Conservation (phyloP, 53 echinoderm and acorn worm species). For the Astropecten irregularis region DNA sequence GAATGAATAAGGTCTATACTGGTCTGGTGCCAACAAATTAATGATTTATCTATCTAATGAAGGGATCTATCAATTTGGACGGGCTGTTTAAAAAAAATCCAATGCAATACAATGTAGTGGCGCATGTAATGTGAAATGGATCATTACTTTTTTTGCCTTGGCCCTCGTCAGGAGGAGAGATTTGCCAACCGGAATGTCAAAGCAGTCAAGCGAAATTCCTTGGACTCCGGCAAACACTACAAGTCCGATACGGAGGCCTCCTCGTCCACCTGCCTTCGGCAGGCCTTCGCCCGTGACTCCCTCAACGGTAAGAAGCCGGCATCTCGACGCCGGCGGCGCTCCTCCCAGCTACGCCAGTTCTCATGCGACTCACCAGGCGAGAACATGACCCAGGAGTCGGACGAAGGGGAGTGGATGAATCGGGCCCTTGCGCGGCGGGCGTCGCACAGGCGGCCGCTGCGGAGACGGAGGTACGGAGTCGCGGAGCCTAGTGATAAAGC, state of each 20-base stretch:
- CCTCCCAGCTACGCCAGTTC: slow-evolving; percentile 54
- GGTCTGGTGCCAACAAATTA: no score
- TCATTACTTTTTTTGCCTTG: no score
- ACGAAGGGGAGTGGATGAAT: slow-evolving; percentile 56
- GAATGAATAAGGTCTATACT: no score
- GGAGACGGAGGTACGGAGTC: slow-evolving; percentile 39
- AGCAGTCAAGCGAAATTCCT: slow-evolving; percentile 36
- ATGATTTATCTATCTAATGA: no score
- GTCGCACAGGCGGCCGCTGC: slow-evolving; percentile 41
- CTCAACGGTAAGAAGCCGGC: slow-evolving; percentile 33
- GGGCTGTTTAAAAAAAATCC: no score
- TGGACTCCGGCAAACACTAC: slow-evolving; percentile 49
- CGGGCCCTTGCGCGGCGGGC: slow-evolving; percentile 52
- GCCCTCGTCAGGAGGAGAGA: slow-evolving; percentile 52
- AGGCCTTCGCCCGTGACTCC: slow-evolving; percentile 22
- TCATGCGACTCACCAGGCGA: slow-evolving; percentile 45
- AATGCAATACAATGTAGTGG: no score
- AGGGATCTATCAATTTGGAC: no score
- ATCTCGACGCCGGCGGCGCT: slow-evolving; percentile 40
- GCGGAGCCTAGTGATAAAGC: slow-evolving; percentile 20
- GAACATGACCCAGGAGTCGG: slow-evolving; percentile 48
- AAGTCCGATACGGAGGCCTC: slow-evolving; percentile 56
- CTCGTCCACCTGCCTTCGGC: slow-evolving; percentile 46
- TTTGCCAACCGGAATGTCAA: slow-evolving; percentile 28
- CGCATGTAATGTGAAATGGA: no score